Evolutionary conservation across 1,140 invertebrate genomes (phyloP).

Genomic region (Babylonia areolata): DNA sequence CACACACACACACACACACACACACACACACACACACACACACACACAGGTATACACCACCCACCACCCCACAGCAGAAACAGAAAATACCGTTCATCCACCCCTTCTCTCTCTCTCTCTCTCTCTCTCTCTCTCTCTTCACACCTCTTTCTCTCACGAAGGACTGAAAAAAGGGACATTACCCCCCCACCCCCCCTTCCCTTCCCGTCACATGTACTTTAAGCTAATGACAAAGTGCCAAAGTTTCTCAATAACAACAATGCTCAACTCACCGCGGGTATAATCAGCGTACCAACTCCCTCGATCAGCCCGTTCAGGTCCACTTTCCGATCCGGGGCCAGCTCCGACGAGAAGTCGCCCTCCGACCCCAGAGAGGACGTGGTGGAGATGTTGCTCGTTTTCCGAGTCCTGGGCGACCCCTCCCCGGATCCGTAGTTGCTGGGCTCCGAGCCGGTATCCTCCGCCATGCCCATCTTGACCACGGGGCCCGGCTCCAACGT

Average conservation of each 20-base stretch:
- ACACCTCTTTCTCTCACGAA: no score
- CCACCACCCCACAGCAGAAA: no score
- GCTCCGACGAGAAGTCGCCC: constrained; percentile 44
- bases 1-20: background rate
- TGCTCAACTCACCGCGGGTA: constrained; percentile 62
- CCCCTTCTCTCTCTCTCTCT: background rate
- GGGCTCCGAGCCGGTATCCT: constrained; percentile 31
- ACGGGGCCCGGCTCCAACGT: constrained; percentile 24
- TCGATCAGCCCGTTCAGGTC: constrained; percentile 62
- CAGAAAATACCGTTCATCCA: background rate
- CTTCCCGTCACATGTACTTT: background rate
- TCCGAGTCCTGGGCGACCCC: constrained; percentile 47
- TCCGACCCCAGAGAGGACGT: constrained; percentile 58
- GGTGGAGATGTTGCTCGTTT: constrained; percentile 59
- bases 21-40: constrained; percentile 5
- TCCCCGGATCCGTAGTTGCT: constrained; percentile 40
- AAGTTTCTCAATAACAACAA: background rate
- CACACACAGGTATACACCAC: background rate
- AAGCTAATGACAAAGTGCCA: background rate
- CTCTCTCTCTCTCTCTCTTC: background rate
- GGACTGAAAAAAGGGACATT: no score
- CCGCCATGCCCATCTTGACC: constrained; percentile 17
- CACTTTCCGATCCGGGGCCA: constrained; percentile 51
- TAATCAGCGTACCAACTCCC: constrained; percentile 61
- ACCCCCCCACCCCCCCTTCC: no score